These are phyloP conservation scores for Melanostoma mellinum DNA, from an alignment of 2,888 invertebrate genomes.

Conservation along the genomic window DNA sequence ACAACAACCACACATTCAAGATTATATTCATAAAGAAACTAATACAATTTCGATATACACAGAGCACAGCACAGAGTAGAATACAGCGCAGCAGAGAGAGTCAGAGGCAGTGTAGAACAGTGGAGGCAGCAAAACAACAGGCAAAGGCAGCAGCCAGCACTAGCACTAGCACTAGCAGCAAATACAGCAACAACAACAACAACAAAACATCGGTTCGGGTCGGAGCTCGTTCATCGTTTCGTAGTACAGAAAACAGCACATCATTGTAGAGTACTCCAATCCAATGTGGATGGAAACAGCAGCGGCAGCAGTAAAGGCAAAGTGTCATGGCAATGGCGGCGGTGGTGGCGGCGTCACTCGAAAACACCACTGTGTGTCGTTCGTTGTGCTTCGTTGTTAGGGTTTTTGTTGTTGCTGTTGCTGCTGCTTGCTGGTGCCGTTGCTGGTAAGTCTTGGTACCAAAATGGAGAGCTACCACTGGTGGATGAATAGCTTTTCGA, in stretches of 20 bases:
- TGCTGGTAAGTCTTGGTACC: constrained; percentile 16
- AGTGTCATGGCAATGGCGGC: constrained; percentile 52
- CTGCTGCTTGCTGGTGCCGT: constrained; percentile 27
- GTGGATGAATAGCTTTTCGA: constrained; percentile 63
- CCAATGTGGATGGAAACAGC: constrained; percentile 76
- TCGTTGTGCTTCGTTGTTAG: constrained; percentile 40
- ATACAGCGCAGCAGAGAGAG: constrained; percentile 32
- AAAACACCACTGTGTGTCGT: constrained; percentile 64
- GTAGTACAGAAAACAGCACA: constrained; percentile 74
- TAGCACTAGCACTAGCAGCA: constrained; percentile 34
- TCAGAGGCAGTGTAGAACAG: constrained; percentile 34
- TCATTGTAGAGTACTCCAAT: constrained; percentile 71
- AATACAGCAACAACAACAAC: constrained; percentile 51
- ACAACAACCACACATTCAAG: constrained; percentile 75
- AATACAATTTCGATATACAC: constrained; percentile 76
- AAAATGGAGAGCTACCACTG: constrained; percentile 24
- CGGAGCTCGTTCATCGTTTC: constrained; percentile 41
- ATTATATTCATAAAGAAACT: constrained; percentile 77
- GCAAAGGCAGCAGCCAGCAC: constrained; percentile 39
- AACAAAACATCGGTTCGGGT: constrained; percentile 37
- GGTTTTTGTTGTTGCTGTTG: constrained; percentile 33
- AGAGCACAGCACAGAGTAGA: constrained; percentile 40
- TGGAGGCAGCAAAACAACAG: constrained; percentile 26
- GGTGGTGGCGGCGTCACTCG: constrained; percentile 65
- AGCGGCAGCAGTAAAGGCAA: constrained; percentile 67